Conservation (phyloP, 1,140 invertebrate species). For the Tetragnatha versicolor region DNA sequence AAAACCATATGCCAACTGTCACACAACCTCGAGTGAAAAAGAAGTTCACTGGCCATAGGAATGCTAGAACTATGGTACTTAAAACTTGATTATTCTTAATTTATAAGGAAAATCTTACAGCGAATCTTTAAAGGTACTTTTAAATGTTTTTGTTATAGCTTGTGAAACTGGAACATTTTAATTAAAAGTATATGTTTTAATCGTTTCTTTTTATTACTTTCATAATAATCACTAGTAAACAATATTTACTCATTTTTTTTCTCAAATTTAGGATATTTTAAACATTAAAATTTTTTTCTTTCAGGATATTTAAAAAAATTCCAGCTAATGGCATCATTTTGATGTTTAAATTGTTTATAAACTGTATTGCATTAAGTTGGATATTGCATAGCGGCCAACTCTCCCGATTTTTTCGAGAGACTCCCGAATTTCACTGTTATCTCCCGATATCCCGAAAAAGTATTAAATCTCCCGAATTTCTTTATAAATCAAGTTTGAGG, state of each 20-base stretch:
- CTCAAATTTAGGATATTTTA: background rate
- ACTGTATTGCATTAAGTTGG: too few relatives aligned
- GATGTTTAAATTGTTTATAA: background rate
- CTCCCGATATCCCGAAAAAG: too few relatives aligned
- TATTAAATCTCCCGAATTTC: too few relatives aligned
- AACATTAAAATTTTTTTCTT: background rate
- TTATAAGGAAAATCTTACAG: background rate
- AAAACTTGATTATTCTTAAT: background rate
- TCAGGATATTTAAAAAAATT: background rate
- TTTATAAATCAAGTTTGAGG: too few relatives aligned
- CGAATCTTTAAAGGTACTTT: background rate
- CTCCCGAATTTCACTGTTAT: too few relatives aligned
- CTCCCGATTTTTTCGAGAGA: too few relatives aligned
- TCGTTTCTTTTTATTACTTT: too few relatives aligned
- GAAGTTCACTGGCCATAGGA: slow-evolving; percentile 82
- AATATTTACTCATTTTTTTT: background rate
- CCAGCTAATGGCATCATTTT: background rate
- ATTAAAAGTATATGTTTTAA: too few relatives aligned
- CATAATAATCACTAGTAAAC: too few relatives aligned
- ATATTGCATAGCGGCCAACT: too few relatives aligned
- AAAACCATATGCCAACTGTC: slow-evolving; percentile 64
- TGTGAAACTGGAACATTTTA: background rate
- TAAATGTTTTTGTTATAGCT: background rate
- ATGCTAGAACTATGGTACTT: slow-evolving; percentile 71
- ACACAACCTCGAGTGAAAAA: slow-evolving; percentile 69